Percentiles rank a stretch among this genome's conserved stretches.
phyloP scores from a whole-genome alignment of 2,888 invertebrate genomes.

The Melolontha melolontha region DNA sequence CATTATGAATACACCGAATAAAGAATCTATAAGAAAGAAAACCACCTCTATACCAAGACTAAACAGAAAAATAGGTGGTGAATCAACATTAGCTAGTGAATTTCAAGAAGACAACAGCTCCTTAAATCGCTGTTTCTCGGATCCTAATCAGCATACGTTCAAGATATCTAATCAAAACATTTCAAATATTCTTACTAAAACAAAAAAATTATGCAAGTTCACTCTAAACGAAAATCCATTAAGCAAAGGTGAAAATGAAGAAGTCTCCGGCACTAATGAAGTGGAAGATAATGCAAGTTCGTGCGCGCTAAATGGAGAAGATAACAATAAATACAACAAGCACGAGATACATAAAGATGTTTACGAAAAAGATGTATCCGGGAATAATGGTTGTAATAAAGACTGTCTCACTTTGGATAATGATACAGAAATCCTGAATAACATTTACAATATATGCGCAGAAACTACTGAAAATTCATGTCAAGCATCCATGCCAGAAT shows the following conservation, averaged over 20 bases:
- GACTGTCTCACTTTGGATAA: too few relatives aligned
- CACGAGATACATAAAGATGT: not conserved
- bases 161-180: constrained; percentile 5
- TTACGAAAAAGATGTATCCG: too few relatives aligned
- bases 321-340: not conserved
- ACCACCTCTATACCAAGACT: constrained; percentile 33
- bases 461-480: not conserved
- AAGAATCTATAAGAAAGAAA: constrained; percentile 2
- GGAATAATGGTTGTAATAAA: too few relatives aligned
- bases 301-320: constrained; percentile 9
- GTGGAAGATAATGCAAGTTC: constrained; percentile 30
- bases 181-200: not conserved
- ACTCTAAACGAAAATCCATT: constrained; percentile 29
- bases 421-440: too few relatives aligned
- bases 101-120: not conserved
- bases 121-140: constrained; percentile 11
- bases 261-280: constrained; percentile 8
- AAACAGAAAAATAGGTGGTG: constrained; percentile 17
- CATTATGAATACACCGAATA: constrained; percentile 4
- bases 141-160: constrained; percentile 10
- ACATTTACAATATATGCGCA: too few relatives aligned
- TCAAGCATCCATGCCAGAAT: not conserved
- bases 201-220: constrained; percentile 30
- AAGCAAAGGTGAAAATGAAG: not conserved
- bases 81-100: constrained; percentile 8